phyloP scores from a whole-genome alignment of 2,888 invertebrate species.

The Bombylius discolor region DNA sequence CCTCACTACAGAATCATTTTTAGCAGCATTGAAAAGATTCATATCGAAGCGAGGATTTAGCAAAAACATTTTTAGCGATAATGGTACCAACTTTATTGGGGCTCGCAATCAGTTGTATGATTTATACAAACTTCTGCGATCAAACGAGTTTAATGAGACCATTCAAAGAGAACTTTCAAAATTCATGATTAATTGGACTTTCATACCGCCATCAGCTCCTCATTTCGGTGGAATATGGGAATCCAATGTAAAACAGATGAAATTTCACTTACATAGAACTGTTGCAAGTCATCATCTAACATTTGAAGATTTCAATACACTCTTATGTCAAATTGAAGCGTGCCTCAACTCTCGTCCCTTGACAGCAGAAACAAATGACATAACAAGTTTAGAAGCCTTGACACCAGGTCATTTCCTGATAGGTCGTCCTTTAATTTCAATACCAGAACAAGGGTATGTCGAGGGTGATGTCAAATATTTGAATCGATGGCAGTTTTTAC shows the following conservation, averaged over 20 bases:
- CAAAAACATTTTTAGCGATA: constrained; percentile 9
- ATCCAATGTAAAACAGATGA: neutral
- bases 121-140: neutral
- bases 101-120: constrained; percentile 1
- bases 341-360: neutral
- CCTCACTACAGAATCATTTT: neutral
- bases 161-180: neutral
- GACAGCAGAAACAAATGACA: neutral
- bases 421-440: neutral
- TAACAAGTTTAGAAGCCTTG: neutral
- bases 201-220: neutral
- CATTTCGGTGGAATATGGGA: neutral
- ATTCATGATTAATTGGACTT: neutral
- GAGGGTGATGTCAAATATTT: too few species aligned
- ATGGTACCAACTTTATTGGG: constrained; percentile 14
- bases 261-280: neutral
- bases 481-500: too few species aligned
- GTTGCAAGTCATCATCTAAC: neutral
- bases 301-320: neutral
- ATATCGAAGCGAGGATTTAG: constrained; percentile 7
- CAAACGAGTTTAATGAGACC: neutral
- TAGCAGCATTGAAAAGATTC: constrained; percentile 4
- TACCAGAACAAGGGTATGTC: neutral
- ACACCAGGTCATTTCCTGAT: neutral
- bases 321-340: neutral